These are phyloP conservation scores for Pogonocherus hispidulus DNA, from an alignment of 2,888 invertebrate species.

Conservation along the genomic window DNA sequence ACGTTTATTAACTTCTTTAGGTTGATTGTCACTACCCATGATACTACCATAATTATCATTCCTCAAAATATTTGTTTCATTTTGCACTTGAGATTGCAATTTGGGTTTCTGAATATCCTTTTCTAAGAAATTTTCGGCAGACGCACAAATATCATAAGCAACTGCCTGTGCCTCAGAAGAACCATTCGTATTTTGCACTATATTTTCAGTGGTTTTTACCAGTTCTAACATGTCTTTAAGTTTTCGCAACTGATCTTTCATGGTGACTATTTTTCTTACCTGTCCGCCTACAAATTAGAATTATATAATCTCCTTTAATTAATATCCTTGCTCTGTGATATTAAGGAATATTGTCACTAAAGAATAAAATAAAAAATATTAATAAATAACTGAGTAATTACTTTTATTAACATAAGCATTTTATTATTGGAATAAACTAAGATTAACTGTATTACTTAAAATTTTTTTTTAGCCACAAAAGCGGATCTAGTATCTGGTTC, in stretches of 20 bases:
- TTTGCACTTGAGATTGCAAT: constrained; percentile 42
- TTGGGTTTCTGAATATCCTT: constrained; percentile 55
- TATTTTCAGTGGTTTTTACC: constrained; percentile 63
- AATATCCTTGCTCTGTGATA: too few relatives aligned
- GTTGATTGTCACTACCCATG: constrained; percentile 55
- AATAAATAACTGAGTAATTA: too few relatives aligned
- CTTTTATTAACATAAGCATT: too few relatives aligned
- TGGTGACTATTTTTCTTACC: constrained; percentile 65
- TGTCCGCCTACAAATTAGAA: constrained; percentile 56
- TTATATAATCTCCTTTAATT: too few relatives aligned
- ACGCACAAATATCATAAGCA: constrained; percentile 57
- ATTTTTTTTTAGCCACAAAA: too few relatives aligned
- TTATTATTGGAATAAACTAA: too few relatives aligned
- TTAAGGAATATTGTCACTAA: too few relatives aligned
- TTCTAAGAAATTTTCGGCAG: constrained; percentile 63
- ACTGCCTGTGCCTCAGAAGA: constrained; percentile 55
- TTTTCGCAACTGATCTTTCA: constrained; percentile 67
- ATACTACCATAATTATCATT: constrained; percentile 54
- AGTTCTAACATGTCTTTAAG: constrained; percentile 67
- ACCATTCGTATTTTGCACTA: constrained; percentile 51
- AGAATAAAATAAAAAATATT: too few relatives aligned
- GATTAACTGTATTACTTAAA: too few relatives aligned
- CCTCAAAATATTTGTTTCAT: constrained; percentile 39
- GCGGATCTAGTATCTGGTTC: too few relatives aligned
- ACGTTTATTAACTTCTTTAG: constrained; percentile 64